Percentiles rank a stretch among this genome's conserved stretches.
These are phyloP conservation scores for Periophthalmus magnuspinnatus DNA, from an alignment of 2,797 vertebrate genomes.

Conservation along the genomic window DNA sequence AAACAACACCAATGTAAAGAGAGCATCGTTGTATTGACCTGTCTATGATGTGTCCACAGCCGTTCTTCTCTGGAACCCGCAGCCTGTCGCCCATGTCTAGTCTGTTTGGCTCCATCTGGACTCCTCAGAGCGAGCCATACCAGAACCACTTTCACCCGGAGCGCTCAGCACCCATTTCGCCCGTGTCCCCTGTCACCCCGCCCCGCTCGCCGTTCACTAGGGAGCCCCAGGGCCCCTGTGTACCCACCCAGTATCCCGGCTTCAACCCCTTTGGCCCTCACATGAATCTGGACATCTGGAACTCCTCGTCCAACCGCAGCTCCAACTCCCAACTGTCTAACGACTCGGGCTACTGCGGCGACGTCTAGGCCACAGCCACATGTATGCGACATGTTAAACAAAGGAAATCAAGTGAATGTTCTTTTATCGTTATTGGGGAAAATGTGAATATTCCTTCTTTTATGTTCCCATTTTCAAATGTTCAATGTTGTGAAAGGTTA, in stretches of 20 bases:
- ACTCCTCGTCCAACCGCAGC: slow-evolving; percentile 88
- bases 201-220: slow-evolving; percentile 83
- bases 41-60: slow-evolving; percentile 69
- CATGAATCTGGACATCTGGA: slow-evolving; percentile 99
- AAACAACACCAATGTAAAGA: no score
- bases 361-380: slow-evolving; percentile 61
- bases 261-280: slow-evolving; percentile 96
- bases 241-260: slow-evolving; percentile 84
- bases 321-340: slow-evolving; percentile 93
- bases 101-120: slow-evolving; percentile 99
- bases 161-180: slow-evolving; percentile 76
- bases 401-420: slow-evolving; percentile 75
- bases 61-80: slow-evolving; percentile 94
- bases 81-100: slow-evolving; percentile 99
- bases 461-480: slow-evolving; percentile 78
- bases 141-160: slow-evolving; percentile 83
- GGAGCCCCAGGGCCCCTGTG: slow-evolving; percentile 83
- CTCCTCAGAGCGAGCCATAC: slow-evolving; percentile 91
- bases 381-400: slow-evolving; percentile 55
- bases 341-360: slow-evolving; percentile 94
- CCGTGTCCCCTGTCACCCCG: slow-evolving; percentile 78
- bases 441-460: slow-evolving; percentile 82
- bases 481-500: slow-evolving; percentile 83
- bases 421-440: slow-evolving; percentile 76
- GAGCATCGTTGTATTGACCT: background rate